Percentiles rank a stretch among this genome's conserved stretches.
Conservation (phyloP, 2,797 vertebrate species). For the Pangasius sanitwongsei region DNA sequence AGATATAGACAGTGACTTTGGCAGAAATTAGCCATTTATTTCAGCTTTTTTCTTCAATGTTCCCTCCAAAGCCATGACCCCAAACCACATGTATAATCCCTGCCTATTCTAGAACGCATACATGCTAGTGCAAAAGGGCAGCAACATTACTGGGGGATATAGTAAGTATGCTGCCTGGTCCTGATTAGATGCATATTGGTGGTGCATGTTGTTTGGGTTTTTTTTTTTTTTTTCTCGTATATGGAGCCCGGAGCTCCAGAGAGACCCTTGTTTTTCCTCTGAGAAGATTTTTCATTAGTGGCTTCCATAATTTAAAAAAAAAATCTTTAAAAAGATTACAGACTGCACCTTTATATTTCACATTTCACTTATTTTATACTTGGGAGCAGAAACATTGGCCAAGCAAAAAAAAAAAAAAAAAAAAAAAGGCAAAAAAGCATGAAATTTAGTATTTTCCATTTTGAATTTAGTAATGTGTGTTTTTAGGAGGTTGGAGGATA, state of each 20-base stretch:
- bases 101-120: not conserved
- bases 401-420: not conserved
- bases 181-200: not conserved
- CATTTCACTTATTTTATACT: not conserved
- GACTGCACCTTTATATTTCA: not conserved
- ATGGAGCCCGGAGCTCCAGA: not conserved
- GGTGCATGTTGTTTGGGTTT: not conserved
- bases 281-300: not conserved
- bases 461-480: not conserved
- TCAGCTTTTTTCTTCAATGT: not conserved
- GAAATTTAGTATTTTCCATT: not conserved
- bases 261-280: not conserved
- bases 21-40: not conserved
- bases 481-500: not conserved
- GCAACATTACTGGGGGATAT: not conserved
- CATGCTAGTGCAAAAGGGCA: not conserved
- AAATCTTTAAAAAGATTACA: not conserved
- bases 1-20: not conserved
- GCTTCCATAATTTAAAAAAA: not conserved
- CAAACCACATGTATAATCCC: not conserved
- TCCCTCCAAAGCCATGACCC: not conserved
- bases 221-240: not conserved
- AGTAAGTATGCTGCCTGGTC: not conserved
- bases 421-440: too few species aligned
- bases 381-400: not conserved